Conservation (phyloP, 1,140 invertebrate species). For the Drosophila cardini region DNA sequence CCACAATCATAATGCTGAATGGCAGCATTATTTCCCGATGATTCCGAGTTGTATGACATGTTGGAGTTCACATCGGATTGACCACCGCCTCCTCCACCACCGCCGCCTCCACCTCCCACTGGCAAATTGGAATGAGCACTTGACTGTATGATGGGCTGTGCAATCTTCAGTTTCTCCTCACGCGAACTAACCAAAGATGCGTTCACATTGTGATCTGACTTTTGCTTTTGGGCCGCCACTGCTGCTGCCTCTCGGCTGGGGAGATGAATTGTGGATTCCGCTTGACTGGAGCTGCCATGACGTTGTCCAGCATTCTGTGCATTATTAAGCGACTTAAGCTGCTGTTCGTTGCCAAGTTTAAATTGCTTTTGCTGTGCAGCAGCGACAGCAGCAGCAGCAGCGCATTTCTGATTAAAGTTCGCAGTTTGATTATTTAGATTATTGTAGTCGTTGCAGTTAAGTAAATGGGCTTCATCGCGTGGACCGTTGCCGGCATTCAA, state of each 20-base stretch:
- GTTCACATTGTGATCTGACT: conserved; percentile 63
- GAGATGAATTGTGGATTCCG: conserved; percentile 48
- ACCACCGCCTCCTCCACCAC: neutral
- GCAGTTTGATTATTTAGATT: conserved; percentile 59
- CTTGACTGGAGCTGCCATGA: conserved; percentile 40
- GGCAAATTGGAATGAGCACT: conserved; percentile 57
- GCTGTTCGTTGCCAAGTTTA: conserved; percentile 52
- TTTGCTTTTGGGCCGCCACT: conserved; percentile 54
- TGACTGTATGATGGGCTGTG: conserved; percentile 58
- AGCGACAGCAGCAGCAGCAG: neutral
- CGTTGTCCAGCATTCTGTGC: conserved; percentile 48
- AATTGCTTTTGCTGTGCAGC: conserved; percentile 58
- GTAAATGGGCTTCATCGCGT: conserved; percentile 53
- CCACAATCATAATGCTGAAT: conserved; percentile 93
- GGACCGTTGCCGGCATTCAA: conserved; percentile 34
- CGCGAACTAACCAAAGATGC: conserved; percentile 41
- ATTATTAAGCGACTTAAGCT: conserved; percentile 63
- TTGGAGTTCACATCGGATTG: conserved; percentile 67
- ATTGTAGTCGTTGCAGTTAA: conserved; percentile 69
- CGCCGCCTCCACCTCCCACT: conserved; percentile 20
- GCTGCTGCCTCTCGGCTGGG: conserved; percentile 34
- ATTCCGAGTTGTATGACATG: conserved; percentile 62
- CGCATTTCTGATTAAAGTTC: conserved; percentile 66
- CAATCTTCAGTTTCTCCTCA: conserved; percentile 62
- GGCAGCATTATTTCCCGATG: conserved; percentile 88